Conservation (phyloP, 2,113 vertebrate genomes). For the Neotragus pygmaeus region DNA sequence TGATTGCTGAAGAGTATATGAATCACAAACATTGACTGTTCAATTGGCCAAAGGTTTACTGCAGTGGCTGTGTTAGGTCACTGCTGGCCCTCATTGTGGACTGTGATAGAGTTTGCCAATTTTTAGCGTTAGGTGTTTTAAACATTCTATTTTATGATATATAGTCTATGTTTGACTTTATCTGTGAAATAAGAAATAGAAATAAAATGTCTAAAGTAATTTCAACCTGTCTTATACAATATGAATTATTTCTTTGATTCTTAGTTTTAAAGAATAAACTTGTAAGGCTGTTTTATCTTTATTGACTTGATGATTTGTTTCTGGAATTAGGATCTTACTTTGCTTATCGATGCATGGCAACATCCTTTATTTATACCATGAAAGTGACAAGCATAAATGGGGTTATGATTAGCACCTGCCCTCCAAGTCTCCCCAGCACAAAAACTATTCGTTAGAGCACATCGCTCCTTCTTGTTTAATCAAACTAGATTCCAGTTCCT, state of each 20-base stretch:
- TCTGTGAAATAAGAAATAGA: conserved; percentile 11
- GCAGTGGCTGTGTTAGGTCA: background rate
- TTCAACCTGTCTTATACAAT: background rate
- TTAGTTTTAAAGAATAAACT: conserved; percentile 41
- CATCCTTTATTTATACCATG: background rate
- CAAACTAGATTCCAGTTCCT: background rate
- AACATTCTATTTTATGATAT: background rate
- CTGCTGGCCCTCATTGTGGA: background rate
- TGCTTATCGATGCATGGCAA: background rate
- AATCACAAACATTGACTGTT: background rate
- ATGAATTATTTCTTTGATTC: conserved; percentile 25
- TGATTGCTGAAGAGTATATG: background rate
- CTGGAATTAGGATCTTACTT: conserved; percentile 21
- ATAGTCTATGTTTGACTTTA: background rate
- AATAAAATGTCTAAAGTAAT: conserved; percentile 16
- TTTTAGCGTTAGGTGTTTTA: conserved; percentile 18
- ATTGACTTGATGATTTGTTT: conserved; percentile 28
- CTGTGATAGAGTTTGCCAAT: background rate
- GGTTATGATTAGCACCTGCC: conserved; percentile 31
- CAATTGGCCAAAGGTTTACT: background rate
- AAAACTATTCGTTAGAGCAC: background rate
- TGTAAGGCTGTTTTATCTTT: conserved; percentile 40
- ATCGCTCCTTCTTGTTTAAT: background rate
- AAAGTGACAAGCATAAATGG: conserved; percentile 17
- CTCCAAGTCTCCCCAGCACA: background rate